Conservation (phyloP, 2,113 vertebrate genomes). For the Albula goreensis region DNA sequence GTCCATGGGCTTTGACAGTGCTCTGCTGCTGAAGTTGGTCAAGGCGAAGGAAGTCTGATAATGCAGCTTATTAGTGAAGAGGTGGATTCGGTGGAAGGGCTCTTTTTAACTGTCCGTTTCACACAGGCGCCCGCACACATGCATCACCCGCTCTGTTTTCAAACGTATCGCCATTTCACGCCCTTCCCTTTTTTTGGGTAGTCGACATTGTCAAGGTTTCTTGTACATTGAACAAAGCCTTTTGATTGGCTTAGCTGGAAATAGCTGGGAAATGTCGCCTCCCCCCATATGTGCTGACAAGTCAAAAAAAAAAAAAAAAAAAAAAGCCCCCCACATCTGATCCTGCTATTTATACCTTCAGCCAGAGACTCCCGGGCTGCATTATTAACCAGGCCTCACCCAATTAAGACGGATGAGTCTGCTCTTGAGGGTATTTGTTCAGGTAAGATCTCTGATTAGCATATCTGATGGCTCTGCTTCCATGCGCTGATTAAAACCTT, state of each 20-base stretch:
- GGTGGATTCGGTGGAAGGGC: no score
- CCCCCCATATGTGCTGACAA: conserved; percentile 22
- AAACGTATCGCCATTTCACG: not conserved
- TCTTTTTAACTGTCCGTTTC: no score
- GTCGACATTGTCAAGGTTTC: not conserved
- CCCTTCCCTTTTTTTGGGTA: not conserved
- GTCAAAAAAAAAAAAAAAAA: conserved; percentile 3
- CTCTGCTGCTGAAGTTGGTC: no score
- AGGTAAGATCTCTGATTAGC: conserved; percentile 72
- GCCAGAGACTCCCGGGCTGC: conserved; percentile 59
- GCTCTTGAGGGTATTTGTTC: conserved; percentile 73
- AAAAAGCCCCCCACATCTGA: conserved; percentile 54
- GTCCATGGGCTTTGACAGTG: not conserved
- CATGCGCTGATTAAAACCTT: conserved; percentile 64
- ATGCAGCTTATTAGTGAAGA: no score
- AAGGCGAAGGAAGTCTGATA: no score
- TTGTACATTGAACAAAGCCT: not conserved
- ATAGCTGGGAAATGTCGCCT: conserved; percentile 1
- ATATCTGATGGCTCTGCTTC: conserved; percentile 70
- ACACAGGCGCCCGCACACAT: no score
- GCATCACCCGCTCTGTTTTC: no score
- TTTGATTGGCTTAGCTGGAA: not conserved
- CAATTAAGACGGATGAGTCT: conserved; percentile 71
- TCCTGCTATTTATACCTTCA: conserved; percentile 61
- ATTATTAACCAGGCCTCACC: conserved; percentile 74